These are phyloP conservation scores for Acanthosepion lycidas DNA, from an alignment of 2,888 invertebrate species.

Conservation along the genomic window DNA sequence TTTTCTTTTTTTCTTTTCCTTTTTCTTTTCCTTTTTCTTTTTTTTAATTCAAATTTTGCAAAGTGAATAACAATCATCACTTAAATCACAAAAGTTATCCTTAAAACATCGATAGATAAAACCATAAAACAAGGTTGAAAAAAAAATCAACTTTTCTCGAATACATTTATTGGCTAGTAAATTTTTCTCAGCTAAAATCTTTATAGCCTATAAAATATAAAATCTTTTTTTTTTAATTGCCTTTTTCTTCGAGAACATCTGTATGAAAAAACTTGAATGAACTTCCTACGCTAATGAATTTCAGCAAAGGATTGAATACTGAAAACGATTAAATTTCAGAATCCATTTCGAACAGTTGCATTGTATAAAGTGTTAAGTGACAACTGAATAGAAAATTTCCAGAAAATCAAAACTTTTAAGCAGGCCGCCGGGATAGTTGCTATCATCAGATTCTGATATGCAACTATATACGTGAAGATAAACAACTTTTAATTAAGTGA, in stretches of 20 bases:
- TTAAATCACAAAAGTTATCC: neutral
- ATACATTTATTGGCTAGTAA: neutral
- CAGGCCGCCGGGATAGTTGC: neutral
- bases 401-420: neutral
- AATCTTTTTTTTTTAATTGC: neutral
- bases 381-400: neutral
- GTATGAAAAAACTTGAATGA: neutral
- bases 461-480: neutral
- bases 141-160: neutral
- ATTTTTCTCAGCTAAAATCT: neutral
- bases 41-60: neutral
- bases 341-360: too few relatives aligned
- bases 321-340: neutral
- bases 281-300: neutral
- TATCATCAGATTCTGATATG: neutral
- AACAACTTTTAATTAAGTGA: neutral
- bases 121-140: too few relatives aligned
- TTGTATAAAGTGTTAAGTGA: neutral
- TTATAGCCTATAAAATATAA: neutral
- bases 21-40: too few relatives aligned
- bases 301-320: neutral
- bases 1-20: too few relatives aligned
- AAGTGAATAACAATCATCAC: neutral
- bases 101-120: too few relatives aligned
- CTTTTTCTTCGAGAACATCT: neutral